phyloP scores from a whole-genome alignment of 2,888 invertebrate species.

The Hedychridium roseum region DNA sequence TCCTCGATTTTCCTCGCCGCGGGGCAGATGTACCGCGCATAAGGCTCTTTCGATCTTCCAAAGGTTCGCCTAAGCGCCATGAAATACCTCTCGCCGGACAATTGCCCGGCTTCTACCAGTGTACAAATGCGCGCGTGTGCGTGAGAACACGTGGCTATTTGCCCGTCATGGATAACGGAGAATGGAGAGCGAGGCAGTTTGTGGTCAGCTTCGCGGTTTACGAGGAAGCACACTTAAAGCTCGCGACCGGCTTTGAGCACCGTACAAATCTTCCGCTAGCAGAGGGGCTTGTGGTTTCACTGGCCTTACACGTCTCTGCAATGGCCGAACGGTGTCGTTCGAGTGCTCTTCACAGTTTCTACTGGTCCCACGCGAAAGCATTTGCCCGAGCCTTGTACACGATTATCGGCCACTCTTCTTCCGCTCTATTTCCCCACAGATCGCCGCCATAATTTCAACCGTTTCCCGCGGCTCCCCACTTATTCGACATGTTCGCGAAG shows the following conservation, averaged over 20 bases:
- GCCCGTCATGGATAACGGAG: too few species aligned
- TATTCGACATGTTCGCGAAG: too few species aligned
- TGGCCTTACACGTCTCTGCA: constrained; percentile 25
- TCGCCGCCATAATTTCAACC: too few species aligned
- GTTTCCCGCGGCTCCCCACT: too few species aligned
- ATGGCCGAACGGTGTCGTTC: constrained; percentile 37
- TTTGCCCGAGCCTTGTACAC: constrained; percentile 18
- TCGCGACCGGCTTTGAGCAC: constrained; percentile 24
- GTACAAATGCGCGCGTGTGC: not conserved
- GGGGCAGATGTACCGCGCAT: not conserved
- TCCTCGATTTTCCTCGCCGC: not conserved
- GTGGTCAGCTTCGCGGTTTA: constrained; percentile 47
- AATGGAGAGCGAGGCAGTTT: too few species aligned
- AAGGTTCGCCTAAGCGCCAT: too few species aligned
- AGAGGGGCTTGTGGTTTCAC: constrained; percentile 30
- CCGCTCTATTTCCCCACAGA: too few species aligned
- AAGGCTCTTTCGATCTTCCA: not conserved
- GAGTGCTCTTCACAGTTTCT: constrained; percentile 26
- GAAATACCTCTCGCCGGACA: constrained; percentile 4
- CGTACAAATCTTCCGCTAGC: constrained; percentile 39
- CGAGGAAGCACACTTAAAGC: constrained; percentile 53
- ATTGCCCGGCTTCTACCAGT: not conserved
- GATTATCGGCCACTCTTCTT: too few species aligned
- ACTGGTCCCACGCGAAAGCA: constrained; percentile 21
- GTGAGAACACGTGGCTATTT: constrained; percentile 17